Evolutionary conservation across 2,113 vertebrate species (phyloP).

Genomic region (Suricata suricatta): DNA sequence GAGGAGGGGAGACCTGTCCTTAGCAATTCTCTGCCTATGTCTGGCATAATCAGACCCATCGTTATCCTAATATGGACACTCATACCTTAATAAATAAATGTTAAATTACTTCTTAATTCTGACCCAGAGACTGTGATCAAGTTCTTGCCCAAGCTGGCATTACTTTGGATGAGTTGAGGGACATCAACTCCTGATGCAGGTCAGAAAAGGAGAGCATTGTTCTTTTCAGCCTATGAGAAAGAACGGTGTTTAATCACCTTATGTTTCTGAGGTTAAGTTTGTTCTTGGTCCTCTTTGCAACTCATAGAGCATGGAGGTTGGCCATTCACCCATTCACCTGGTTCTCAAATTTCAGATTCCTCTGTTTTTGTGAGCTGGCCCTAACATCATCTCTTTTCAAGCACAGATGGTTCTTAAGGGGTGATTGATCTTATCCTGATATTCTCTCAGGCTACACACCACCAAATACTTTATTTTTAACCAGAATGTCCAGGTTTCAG

Average conservation of each 20-base stretch:
- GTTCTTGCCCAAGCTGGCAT: background rate
- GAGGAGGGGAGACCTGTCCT: background rate
- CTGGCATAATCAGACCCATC: background rate
- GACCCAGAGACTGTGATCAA: background rate
- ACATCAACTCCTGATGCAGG: background rate
- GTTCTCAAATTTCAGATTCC: constrained; percentile 15
- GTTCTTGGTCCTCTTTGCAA: background rate
- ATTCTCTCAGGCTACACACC: background rate
- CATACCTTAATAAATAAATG: background rate
- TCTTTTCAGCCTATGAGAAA: background rate
- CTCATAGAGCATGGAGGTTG: background rate
- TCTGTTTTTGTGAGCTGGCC: background rate
- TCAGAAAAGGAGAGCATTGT: background rate
- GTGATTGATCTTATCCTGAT: constrained; percentile 1
- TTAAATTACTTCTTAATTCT: background rate
- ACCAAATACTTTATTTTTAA: constrained; percentile 38
- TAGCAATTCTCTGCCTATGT: background rate
- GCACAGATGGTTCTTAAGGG: constrained; percentile 36
- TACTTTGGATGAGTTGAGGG: background rate
- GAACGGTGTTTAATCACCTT: background rate
- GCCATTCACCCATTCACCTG: constrained; percentile 41
- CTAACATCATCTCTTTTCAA: constrained; percentile 13
- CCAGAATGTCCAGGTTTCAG: background rate
- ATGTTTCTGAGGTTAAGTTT: constrained; percentile 12
- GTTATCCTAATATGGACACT: background rate